Percentiles rank a stretch among this genome's conserved stretches.
phyloP scores from a whole-genome alignment of 2,797 vertebrate species.

The Enteromius paludinosus region DNA sequence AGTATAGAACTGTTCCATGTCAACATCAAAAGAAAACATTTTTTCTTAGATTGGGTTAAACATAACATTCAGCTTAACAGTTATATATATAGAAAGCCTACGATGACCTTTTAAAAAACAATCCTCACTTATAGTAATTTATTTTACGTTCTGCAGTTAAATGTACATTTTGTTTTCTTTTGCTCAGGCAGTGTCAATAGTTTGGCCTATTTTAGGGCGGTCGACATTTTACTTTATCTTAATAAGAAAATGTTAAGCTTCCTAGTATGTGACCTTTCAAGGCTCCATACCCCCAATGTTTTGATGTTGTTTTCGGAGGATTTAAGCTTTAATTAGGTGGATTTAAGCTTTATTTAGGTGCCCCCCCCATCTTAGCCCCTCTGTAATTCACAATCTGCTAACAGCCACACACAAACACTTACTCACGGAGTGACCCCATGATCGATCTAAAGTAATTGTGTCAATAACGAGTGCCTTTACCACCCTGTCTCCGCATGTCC shows the following conservation, averaged over 20 bases:
- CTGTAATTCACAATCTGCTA: slow-evolving; percentile 10
- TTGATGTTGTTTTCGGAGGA: slow-evolving; percentile 26
- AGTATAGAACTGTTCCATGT: neutral
- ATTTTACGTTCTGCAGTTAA: neutral
- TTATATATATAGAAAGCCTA: neutral
- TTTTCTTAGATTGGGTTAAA: neutral
- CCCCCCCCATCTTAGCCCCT: neutral
- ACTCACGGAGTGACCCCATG: slow-evolving; percentile 21
- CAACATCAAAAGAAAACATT: neutral
- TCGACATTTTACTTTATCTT: neutral
- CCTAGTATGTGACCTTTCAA: slow-evolving; percentile 11
- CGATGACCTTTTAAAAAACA: neutral
- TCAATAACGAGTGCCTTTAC: slow-evolving; percentile 44
- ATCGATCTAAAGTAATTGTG: slow-evolving; percentile 46
- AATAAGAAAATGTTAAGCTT: slow-evolving; percentile 20
- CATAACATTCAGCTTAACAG: neutral
- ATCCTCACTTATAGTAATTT: neutral
- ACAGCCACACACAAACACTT: slow-evolving; percentile 23
- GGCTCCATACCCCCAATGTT: slow-evolving; percentile 3
- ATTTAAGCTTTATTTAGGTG: slow-evolving; percentile 19
- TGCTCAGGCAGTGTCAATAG: neutral
- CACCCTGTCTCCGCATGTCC: slow-evolving; percentile 18
- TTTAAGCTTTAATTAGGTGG: slow-evolving; percentile 29
- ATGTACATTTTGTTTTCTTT: neutral
- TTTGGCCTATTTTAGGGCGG: neutral